Evolutionary conservation across 2,113 vertebrate species (phyloP).

Genomic region (Xiphophorus couchianus): DNA sequence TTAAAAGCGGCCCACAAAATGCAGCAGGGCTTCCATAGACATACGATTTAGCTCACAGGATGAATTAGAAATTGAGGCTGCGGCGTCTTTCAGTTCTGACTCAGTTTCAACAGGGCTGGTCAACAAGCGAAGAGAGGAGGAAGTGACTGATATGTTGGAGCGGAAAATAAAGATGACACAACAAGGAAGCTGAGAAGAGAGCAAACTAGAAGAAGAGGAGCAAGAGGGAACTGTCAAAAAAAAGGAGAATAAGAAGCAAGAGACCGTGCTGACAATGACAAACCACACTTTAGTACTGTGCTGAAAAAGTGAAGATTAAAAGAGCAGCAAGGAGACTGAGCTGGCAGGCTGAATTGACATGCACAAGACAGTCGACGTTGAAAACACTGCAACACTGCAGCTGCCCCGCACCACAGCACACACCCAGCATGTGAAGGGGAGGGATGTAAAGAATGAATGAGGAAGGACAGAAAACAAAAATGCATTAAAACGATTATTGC

Average conservation of each 20-base stretch:
- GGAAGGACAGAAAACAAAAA: constrained; percentile 50
- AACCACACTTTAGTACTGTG: constrained; percentile 17
- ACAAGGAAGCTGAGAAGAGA: constrained; percentile 7
- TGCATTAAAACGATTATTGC: constrained; percentile 55
- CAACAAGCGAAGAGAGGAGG: neutral
- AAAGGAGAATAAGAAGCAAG: constrained; percentile 8
- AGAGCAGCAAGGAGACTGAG: constrained; percentile 78
- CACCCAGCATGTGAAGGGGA: constrained; percentile 35
- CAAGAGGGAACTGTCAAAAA: neutral
- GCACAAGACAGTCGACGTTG: constrained; percentile 67
- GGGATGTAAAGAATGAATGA: constrained; percentile 49
- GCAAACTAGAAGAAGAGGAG: constrained; percentile 7
- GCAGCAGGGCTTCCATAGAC: neutral
- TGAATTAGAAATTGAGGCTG: neutral
- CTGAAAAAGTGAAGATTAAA: constrained; percentile 70
- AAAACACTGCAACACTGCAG: constrained; percentile 72
- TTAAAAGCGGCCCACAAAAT: constrained; percentile 11
- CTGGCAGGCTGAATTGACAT: constrained; percentile 77
- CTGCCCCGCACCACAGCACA: constrained; percentile 66
- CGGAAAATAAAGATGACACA: constrained; percentile 5
- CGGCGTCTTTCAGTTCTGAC: neutral
- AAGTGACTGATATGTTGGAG: constrained; percentile 2
- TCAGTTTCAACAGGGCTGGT: constrained; percentile 2
- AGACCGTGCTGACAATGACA: constrained; percentile 22
- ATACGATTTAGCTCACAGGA: neutral